Conservation (phyloP, 53 echinoderm and acorn worm species). For the Stichopus horrens region DNA sequence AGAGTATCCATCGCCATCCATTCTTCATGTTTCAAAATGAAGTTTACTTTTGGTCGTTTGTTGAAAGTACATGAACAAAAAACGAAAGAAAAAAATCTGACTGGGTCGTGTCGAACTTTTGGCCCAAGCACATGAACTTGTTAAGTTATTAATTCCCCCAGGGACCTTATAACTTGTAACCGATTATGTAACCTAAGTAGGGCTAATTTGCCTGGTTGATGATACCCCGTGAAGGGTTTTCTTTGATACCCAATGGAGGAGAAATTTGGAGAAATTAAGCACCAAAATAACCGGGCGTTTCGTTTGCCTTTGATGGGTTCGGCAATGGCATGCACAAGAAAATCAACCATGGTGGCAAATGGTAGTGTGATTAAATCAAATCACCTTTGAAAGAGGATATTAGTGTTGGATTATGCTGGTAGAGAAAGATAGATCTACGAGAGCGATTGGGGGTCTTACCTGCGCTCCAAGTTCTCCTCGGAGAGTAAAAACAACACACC, state of each 20-base stretch:
- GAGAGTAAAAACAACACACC: conserved; percentile 18
- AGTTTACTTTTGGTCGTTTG: background rate
- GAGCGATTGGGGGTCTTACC: conserved; percentile 24
- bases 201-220: background rate
- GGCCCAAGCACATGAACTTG: background rate
- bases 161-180: conserved; percentile 13
- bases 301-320: conserved; percentile 26
- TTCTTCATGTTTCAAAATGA: background rate
- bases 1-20: no score
- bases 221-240: conserved; percentile 19
- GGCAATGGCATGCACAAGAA: background rate
- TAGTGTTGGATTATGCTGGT: background rate
- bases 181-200: conserved; percentile 22
- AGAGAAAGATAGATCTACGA: background rate
- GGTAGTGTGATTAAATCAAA: conserved; percentile 35
- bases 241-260: background rate
- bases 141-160: background rate
- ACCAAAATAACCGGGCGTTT: background rate
- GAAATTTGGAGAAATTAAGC: conserved; percentile 3
- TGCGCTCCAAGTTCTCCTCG: conserved; percentile 9
- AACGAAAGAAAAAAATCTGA: background rate
- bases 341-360: conserved; percentile 38
- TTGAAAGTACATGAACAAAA: no score
- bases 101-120: conserved; percentile 1
- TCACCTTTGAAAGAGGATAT: conserved; percentile 35